Evolutionary conservation across 92 coral and sea anemone species (phyloP).

Genomic region (Parazoanthus swiftii): DNA sequence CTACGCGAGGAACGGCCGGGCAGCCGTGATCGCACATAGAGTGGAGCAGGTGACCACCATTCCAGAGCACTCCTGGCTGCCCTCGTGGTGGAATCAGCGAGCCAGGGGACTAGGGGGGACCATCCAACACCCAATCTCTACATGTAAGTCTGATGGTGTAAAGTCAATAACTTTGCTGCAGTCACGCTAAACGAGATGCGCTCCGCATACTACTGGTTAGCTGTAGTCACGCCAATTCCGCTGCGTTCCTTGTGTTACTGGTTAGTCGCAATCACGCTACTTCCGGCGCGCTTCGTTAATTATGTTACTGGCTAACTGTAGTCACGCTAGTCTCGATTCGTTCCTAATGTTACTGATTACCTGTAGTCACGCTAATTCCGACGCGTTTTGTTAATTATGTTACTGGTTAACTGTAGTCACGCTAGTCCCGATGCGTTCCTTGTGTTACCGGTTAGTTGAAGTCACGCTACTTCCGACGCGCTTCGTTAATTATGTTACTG

Average conservation of each 20-base stretch:
- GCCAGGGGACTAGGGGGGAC: conserved; percentile 99
- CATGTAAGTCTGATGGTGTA: conserved; percentile 57
- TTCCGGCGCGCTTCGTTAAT: too few relatives aligned
- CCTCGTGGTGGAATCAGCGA: conserved; percentile 92
- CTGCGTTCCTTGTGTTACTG: background rate
- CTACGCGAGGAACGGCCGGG: conserved; percentile 86
- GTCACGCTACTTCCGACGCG: too few relatives aligned
- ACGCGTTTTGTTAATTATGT: background rate
- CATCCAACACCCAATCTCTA: conserved; percentile 79
- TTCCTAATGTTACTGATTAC: too few relatives aligned
- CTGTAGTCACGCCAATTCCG: background rate
- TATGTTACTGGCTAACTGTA: background rate
- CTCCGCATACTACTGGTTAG: background rate
- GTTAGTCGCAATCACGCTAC: background rate
- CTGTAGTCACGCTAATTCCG: background rate
- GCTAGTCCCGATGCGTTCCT: background rate
- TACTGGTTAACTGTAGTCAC: background rate
- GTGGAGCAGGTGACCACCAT: conserved; percentile 85
- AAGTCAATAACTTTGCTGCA: background rate
- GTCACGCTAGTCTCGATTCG: background rate
- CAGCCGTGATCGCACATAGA: conserved; percentile 78
- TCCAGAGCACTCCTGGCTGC: conserved; percentile 93
- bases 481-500: too few relatives aligned
- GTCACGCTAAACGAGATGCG: background rate
- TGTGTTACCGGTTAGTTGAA: background rate